Evolutionary conservation across 2,888 invertebrate species (phyloP).

Genomic region (Nomada hirtipes): DNA sequence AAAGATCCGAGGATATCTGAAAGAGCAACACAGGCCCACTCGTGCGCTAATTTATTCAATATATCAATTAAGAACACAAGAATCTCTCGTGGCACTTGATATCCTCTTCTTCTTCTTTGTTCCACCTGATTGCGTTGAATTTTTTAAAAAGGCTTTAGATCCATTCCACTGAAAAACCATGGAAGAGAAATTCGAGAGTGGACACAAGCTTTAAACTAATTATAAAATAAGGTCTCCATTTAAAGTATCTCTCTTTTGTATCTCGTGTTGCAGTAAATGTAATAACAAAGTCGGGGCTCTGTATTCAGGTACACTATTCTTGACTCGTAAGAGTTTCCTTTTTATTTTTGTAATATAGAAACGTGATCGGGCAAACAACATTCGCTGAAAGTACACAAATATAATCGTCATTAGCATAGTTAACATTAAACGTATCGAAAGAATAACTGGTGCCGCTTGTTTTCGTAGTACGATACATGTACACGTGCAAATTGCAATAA

Average conservation of each 20-base stretch:
- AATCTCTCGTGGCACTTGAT: too few relatives aligned
- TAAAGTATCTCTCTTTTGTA: too few relatives aligned
- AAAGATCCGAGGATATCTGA: too few relatives aligned
- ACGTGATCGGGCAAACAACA: neutral
- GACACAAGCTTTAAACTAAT: slow-evolving; percentile 26
- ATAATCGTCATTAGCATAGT: neutral
- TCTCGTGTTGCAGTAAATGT: neutral
- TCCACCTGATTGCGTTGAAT: too few relatives aligned
- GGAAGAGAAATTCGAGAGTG: neutral
- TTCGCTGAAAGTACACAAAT: neutral
- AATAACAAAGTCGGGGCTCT: slow-evolving; percentile 16
- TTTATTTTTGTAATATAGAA: neutral
- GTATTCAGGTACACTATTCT: slow-evolving; percentile 39
- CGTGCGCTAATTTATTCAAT: too few relatives aligned
- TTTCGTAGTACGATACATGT: too few relatives aligned
- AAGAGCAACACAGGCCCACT: too few relatives aligned
- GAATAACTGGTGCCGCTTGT: neutral
- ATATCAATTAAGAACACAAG: too few relatives aligned
- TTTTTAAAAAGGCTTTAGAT: too few relatives aligned
- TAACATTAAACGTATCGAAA: neutral
- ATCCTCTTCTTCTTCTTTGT: too few relatives aligned
- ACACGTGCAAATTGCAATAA: too few relatives aligned
- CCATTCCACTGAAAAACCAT: too few relatives aligned
- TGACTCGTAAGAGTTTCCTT: slow-evolving; percentile 22
- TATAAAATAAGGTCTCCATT: neutral